phyloP scores from a whole-genome alignment of 2,888 invertebrate species.

The Dromius quadrimaculatus region DNA sequence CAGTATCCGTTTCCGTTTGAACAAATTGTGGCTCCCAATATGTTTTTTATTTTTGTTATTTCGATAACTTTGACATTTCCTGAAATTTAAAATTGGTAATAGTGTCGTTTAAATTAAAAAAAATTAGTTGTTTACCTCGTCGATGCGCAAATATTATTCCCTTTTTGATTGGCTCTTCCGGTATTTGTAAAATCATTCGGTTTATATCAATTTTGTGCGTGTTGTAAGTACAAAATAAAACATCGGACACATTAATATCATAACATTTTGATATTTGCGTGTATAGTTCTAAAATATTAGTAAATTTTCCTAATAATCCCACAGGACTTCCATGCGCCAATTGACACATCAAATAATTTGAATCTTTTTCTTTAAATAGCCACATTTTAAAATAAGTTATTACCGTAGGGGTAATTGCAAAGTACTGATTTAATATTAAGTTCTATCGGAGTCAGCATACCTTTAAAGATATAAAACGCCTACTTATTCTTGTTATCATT shows the following conservation, averaged over 20 bases:
- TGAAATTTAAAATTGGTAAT: no score
- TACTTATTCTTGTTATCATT: neutral
- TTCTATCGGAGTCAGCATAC: neutral
- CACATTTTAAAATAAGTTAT: no score
- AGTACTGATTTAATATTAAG: no score
- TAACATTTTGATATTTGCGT: slow-evolving; percentile 31
- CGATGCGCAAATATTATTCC: slow-evolving; percentile 22
- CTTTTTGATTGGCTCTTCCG: slow-evolving; percentile 10
- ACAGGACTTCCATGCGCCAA: slow-evolving; percentile 23
- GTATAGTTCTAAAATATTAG: slow-evolving; percentile 14
- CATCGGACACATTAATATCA: slow-evolving; percentile 17
- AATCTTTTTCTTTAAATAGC: slow-evolving; percentile 2
- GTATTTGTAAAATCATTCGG: slow-evolving; percentile 1
- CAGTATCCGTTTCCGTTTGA: slow-evolving; percentile 20
- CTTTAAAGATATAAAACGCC: neutral
- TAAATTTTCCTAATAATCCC: slow-evolving; percentile 7
- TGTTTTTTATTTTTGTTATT: slow-evolving; percentile 17
- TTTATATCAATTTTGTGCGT: slow-evolving; percentile 11
- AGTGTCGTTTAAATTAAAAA: no score
- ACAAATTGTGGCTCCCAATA: slow-evolving; percentile 14
- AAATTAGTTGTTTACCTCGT: slow-evolving; percentile 3
- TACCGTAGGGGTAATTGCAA: neutral
- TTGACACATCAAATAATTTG: neutral
- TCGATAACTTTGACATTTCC: slow-evolving; percentile 27
- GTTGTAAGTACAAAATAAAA: slow-evolving; percentile 17